A percentile compares a stretch with the other conserved stretches of the same genome.
These are phyloP conservation scores for Drosophila kepulauana DNA, from an alignment of 1,140 invertebrate species.

Conservation along the genomic window DNA sequence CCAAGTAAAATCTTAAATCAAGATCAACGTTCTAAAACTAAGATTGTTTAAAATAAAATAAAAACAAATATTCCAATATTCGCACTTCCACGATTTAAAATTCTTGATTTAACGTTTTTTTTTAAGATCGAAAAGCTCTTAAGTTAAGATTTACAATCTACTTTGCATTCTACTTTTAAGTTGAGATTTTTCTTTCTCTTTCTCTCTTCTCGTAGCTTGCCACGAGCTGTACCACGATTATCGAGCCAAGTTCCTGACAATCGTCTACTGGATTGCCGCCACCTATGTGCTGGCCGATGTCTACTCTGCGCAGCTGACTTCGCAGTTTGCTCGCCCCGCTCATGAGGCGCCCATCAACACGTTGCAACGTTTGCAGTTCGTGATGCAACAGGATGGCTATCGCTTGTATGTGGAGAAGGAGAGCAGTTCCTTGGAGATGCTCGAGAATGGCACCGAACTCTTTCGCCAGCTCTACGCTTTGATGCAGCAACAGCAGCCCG, in stretches of 20 bases:
- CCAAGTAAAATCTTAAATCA: no score
- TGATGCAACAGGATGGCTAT: conserved; percentile 87
- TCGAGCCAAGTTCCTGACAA: conserved; percentile 87
- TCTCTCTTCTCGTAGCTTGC: conserved; percentile 50
- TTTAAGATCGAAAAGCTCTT: no score
- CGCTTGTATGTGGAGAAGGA: conserved; percentile 89
- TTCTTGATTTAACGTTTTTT: no score
- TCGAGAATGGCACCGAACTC: conserved; percentile 92
- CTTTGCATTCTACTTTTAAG: no score
- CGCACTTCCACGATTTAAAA: no score
- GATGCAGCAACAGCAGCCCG: conserved; percentile 87
- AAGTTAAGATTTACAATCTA: no score
- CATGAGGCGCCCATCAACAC: conserved; percentile 88
- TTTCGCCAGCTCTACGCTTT: conserved; percentile 88
- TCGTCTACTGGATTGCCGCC: conserved; percentile 88
- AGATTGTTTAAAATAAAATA: no score
- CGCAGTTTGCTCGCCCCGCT: conserved; percentile 88
- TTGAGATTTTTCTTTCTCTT: no score
- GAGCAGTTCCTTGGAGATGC: conserved; percentile 88
- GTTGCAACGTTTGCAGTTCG: conserved; percentile 87
- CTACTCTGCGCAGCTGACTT: conserved; percentile 90
- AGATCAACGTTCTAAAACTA: no score
- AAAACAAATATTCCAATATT: no score
- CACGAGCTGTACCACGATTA: conserved; percentile 86
- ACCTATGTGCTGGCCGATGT: conserved; percentile 91